Percentiles rank a stretch among this genome's conserved stretches.
Evolutionary conservation across 2,888 invertebrate species (phyloP).

Genomic region (Epinotia brunnichana): DNA sequence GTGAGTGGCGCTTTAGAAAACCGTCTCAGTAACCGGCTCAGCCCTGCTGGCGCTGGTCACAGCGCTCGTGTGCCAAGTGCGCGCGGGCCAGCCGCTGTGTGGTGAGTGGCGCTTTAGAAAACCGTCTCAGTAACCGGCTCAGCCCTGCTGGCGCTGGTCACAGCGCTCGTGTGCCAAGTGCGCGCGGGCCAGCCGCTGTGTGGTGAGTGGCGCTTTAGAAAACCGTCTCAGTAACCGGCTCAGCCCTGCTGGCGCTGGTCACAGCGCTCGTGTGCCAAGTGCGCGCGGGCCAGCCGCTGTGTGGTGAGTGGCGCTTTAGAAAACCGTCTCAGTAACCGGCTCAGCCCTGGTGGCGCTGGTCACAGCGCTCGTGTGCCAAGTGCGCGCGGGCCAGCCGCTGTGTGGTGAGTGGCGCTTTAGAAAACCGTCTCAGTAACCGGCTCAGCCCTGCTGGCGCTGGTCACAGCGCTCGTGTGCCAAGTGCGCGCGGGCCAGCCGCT

Average conservation of each 20-base stretch:
- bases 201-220: slow-evolving; percentile 59
- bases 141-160: slow-evolving; percentile 85
- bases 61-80: slow-evolving; percentile 85
- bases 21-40: slow-evolving; percentile 60
- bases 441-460: slow-evolving; percentile 61
- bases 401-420: slow-evolving; percentile 53
- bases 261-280: slow-evolving; percentile 85
- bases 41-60: slow-evolving; percentile 86
- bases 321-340: slow-evolving; percentile 59
- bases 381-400: slow-evolving; percentile 80
- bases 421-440: slow-evolving; percentile 61
- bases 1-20: slow-evolving; percentile 62
- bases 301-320: slow-evolving; percentile 65
- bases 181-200: slow-evolving; percentile 85
- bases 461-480: too few species aligned
- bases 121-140: slow-evolving; percentile 60
- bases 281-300: slow-evolving; percentile 85
- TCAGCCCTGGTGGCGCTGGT: slow-evolving; percentile 85
- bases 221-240: too few species aligned
- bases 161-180: slow-evolving; percentile 85
- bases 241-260: slow-evolving; percentile 85
- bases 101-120: slow-evolving; percentile 54
- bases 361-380: slow-evolving; percentile 85
- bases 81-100: slow-evolving; percentile 73
- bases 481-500: too few species aligned